Evolutionary conservation across 2,113 vertebrate species (phyloP).

Genomic region (Rhipidura dahli): DNA sequence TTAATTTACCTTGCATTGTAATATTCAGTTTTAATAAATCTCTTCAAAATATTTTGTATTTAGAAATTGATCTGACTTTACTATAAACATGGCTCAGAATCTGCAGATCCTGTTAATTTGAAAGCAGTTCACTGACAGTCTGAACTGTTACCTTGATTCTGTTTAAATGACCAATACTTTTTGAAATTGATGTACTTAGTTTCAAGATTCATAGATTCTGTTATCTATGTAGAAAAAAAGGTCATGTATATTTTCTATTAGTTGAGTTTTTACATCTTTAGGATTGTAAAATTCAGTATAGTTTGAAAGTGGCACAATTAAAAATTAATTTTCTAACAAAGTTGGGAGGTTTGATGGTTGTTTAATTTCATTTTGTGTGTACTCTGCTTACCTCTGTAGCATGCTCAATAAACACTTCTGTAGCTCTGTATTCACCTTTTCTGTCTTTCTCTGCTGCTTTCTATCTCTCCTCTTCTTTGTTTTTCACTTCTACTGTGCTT

Average conservation of each 20-base stretch:
- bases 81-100: conserved; percentile 86
- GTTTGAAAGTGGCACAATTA: conserved; percentile 93
- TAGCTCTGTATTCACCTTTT: conserved; percentile 88
- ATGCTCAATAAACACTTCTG: conserved; percentile 98
- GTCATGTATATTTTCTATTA: conserved; percentile 89
- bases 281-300: conserved; percentile 89
- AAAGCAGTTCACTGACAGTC: conserved; percentile 74
- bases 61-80: conserved; percentile 84
- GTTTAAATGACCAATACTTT: conserved; percentile 84
- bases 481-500: conserved; percentile 82
- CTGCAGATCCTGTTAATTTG: conserved; percentile 78
- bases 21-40: conserved; percentile 87
- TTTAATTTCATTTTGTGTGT: conserved; percentile 87
- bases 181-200: conserved; percentile 82
- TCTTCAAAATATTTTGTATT: conserved; percentile 89
- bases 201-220: conserved; percentile 81
- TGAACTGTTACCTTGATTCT: conserved; percentile 78
- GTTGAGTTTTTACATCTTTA: conserved; percentile 90
- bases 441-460: conserved; percentile 85
- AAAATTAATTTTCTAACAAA: conserved; percentile 91
- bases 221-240: conserved; percentile 78
- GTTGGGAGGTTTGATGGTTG: conserved; percentile 85
- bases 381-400: conserved; percentile 95
- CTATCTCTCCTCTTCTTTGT: conserved; percentile 78
- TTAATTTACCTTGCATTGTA: conserved; percentile 92